These are phyloP conservation scores for Lepilemur septentrionalis DNA, from an alignment of 2,797 vertebrate species.

Conservation along the genomic window DNA sequence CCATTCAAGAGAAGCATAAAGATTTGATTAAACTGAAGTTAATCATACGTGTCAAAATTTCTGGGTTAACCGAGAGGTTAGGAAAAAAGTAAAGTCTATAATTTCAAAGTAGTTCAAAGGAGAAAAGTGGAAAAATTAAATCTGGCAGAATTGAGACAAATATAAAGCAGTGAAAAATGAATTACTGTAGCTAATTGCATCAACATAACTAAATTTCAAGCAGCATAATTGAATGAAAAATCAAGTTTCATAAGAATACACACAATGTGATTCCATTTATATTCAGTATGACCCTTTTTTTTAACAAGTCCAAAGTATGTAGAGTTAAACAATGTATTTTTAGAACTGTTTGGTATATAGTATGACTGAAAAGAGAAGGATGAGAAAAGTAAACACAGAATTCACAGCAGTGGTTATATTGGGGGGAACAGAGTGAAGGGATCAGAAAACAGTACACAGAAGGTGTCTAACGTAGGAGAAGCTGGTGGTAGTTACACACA, in stretches of 20 bases:
- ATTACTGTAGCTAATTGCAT: neutral
- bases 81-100: neutral
- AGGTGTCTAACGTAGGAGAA: neutral
- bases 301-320: neutral
- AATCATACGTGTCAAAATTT: neutral
- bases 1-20: neutral
- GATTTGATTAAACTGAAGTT: slow-evolving; percentile 9
- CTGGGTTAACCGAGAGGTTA: neutral
- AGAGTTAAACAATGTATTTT: neutral
- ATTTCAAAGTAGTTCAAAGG: neutral
- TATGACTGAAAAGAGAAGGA: neutral
- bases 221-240: neutral
- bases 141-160: neutral
- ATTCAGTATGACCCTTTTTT: neutral
- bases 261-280: neutral
- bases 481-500: no score
- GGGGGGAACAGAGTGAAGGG: neutral
- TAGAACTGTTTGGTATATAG: neutral
- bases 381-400: neutral
- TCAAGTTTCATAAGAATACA: neutral
- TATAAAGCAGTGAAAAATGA: neutral
- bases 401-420: neutral
- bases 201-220: neutral
- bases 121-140: neutral
- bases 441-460: neutral